Percentiles rank a stretch among this genome's conserved stretches.
phyloP scores from a whole-genome alignment of 2,888 invertebrate species.

The Corythucha ciliata region DNA sequence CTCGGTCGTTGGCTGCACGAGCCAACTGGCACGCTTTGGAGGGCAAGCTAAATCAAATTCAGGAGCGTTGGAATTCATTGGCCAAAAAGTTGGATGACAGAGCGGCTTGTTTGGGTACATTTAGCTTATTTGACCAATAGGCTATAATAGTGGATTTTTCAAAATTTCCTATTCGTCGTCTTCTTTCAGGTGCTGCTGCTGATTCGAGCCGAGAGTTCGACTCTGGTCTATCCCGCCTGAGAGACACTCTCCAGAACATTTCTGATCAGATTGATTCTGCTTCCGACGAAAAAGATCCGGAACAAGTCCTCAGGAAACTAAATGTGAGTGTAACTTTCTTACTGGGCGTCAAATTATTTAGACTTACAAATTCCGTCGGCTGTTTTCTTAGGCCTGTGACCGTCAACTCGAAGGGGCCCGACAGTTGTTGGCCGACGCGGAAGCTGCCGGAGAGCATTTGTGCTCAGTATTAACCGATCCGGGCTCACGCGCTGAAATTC shows the following conservation, averaged over 20 bases:
- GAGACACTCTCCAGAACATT: constrained; percentile 78
- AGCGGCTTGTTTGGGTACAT: constrained; percentile 68
- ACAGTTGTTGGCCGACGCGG: constrained; percentile 76
- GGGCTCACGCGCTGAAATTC: constrained; percentile 81
- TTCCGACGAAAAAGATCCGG: constrained; percentile 64
- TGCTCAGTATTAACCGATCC: constrained; percentile 82
- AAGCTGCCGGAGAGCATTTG: constrained; percentile 79
- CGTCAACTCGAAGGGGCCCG: constrained; percentile 81
- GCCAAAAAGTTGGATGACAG: constrained; percentile 69
- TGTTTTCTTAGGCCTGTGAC: constrained; percentile 48
- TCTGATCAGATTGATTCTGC: constrained; percentile 78
- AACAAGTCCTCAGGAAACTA: constrained; percentile 77
- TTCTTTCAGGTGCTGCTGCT: constrained; percentile 63
- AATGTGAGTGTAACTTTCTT: constrained; percentile 49
- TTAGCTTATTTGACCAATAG: constrained; percentile 35
- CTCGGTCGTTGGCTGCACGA: constrained; percentile 1
- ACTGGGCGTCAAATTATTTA: not conserved
- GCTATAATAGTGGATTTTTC: not conserved
- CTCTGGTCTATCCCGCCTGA: constrained; percentile 69
- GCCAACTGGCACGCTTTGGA: constrained; percentile 35
- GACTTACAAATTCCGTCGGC: not conserved
- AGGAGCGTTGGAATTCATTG: constrained; percentile 48
- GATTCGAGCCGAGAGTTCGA: constrained; percentile 90
- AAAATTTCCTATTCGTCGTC: not conserved
- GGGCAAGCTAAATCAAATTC: constrained; percentile 62